These are phyloP conservation scores for Xestobium rufovillosum DNA, from an alignment of 2,888 invertebrate genomes.

Conservation along the genomic window DNA sequence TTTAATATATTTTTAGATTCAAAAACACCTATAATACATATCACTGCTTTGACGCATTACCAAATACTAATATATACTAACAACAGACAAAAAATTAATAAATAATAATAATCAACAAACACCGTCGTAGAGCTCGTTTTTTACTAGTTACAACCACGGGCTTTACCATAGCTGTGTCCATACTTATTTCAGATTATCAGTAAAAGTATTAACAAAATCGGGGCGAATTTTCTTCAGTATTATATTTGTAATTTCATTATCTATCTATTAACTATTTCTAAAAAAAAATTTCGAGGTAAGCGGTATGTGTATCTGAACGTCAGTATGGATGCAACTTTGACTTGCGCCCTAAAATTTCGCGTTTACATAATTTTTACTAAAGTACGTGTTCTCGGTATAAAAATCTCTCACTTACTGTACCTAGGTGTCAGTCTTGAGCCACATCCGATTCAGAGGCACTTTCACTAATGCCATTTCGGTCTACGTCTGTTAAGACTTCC, in stretches of 20 bases:
- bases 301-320: too few relatives aligned
- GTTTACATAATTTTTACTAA: too few relatives aligned
- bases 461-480: slow-evolving; percentile 37
- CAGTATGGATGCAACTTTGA: too few relatives aligned
- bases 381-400: slow-evolving; percentile 34
- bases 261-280: too few relatives aligned
- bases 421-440: slow-evolving; percentile 44
- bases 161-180: too few relatives aligned
- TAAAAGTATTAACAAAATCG: too few relatives aligned
- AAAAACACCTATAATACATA: slow-evolving; percentile 37
- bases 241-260: too few relatives aligned
- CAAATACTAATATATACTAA: slow-evolving; percentile 30
- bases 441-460: slow-evolving; percentile 43
- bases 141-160: slow-evolving; percentile 6
- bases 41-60: slow-evolving; percentile 42
- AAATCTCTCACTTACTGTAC: slow-evolving; percentile 39
- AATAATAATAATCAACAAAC: slow-evolving; percentile 43
- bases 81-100: slow-evolving; percentile 31
- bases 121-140: slow-evolving; percentile 41
- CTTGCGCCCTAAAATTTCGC: too few relatives aligned
- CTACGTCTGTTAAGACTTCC: slow-evolving; percentile 34
- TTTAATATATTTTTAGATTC: slow-evolving; percentile 28
- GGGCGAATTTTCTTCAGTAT: too few relatives aligned
- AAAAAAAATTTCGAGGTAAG: too few relatives aligned
- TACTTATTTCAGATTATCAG: too few relatives aligned